phyloP scores from a whole-genome alignment of 2,113 vertebrate genomes.

The Elephantulus edwardii region DNA sequence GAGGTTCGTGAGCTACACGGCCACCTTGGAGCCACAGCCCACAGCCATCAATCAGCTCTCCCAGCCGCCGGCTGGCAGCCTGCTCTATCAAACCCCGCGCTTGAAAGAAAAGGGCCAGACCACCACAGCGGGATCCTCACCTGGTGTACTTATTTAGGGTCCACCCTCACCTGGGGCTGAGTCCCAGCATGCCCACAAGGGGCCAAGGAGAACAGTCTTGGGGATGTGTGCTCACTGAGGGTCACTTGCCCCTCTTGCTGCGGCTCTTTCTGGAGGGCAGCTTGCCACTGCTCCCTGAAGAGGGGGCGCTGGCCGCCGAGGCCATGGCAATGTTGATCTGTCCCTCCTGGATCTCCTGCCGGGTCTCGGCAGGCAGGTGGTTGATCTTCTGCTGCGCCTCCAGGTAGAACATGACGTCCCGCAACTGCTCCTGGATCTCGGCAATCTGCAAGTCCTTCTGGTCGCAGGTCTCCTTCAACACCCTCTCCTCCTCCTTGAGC shows the following conservation, averaged over 20 bases:
- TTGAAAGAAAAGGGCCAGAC: slow-evolving; percentile 81
- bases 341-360: slow-evolving; percentile 97
- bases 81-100: background rate
- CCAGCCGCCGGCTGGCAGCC: background rate
- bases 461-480: slow-evolving; percentile 87
- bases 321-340: slow-evolving; percentile 94
- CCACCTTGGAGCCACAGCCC: slow-evolving; percentile 66
- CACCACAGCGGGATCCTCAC: slow-evolving; percentile 70
- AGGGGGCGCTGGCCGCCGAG: slow-evolving; percentile 83
- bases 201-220: slow-evolving; percentile 49
- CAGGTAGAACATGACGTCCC: slow-evolving; percentile 98
- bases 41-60: slow-evolving; percentile 35
- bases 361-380: slow-evolving; percentile 91
- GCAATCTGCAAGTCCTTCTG: slow-evolving; percentile 91
- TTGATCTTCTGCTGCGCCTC: slow-evolving; percentile 96
- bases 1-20: slow-evolving; percentile 71
- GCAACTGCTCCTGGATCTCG: slow-evolving; percentile 95
- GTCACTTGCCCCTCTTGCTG: slow-evolving; percentile 94
- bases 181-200: slow-evolving; percentile 24
- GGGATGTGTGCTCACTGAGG: background rate
- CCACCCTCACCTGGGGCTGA: slow-evolving; percentile 45
- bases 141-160: slow-evolving; percentile 45
- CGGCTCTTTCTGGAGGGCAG: slow-evolving; percentile 91
- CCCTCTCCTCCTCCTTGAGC: slow-evolving; percentile 92
- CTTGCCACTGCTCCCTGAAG: slow-evolving; percentile 78